Percentiles rank a stretch among this genome's conserved stretches.
Evolutionary conservation across 2,888 invertebrate species (phyloP).

Genomic region (Branchipolynoe longqiensis): DNA sequence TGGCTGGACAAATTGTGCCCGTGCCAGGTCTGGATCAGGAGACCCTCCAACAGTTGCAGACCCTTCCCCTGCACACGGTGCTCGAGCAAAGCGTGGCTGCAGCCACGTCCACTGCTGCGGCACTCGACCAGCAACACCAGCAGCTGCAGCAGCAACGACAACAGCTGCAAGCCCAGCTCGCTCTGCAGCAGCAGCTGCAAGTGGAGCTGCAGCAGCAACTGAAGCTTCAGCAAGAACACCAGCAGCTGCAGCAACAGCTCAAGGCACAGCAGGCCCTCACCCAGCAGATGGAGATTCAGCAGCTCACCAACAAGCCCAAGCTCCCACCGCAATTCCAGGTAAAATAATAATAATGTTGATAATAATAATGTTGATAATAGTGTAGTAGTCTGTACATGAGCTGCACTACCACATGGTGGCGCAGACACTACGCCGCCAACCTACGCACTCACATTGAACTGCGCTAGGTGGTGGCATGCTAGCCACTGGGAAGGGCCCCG

Average conservation of each 20-base stretch:
- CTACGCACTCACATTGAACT: too few species aligned
- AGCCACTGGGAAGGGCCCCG: too few species aligned
- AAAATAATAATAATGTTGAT: too few species aligned
- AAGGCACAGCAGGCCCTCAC: constrained; percentile 82
- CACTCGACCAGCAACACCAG: constrained; percentile 59
- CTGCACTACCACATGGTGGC: too few species aligned
- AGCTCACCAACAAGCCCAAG: constrained; percentile 53
- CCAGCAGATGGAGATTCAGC: constrained; percentile 72
- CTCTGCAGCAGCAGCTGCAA: constrained; percentile 72
- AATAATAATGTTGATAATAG: too few species aligned
- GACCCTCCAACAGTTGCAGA: constrained; percentile 66
- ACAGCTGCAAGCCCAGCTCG: constrained; percentile 72
- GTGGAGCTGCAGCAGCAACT: constrained; percentile 74
- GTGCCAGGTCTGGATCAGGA: constrained; percentile 55
- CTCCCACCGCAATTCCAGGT: constrained; percentile 47
- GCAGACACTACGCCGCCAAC: too few species aligned
- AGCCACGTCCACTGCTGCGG: constrained; percentile 68
- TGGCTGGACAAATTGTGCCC: constrained; percentile 47
- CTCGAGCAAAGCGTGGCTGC: constrained; percentile 69
- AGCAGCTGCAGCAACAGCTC: constrained; percentile 83
- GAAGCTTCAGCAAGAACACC: constrained; percentile 71
- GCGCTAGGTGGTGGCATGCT: too few species aligned
- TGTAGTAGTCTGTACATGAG: too few species aligned
- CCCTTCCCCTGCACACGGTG: constrained; percentile 68
- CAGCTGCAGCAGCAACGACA: constrained; percentile 59